Conservation (phyloP, 2,888 invertebrate genomes). For the Meandrusa payeni region DNA sequence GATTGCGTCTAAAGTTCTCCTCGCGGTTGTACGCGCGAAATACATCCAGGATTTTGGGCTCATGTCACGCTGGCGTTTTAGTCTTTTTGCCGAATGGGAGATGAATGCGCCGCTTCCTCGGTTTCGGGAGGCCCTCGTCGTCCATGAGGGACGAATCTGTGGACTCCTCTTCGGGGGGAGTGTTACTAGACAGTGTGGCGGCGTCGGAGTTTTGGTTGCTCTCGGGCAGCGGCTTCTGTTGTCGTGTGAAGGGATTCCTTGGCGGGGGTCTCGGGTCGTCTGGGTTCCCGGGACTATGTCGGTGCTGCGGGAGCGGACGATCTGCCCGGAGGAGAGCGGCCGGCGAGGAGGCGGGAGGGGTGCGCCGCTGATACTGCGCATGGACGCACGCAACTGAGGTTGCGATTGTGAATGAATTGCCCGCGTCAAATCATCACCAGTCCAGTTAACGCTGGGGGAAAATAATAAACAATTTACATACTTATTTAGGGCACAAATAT, state of each 20-base stretch:
- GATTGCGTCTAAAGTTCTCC: background rate
- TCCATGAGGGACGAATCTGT: slow-evolving; percentile 86
- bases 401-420: slow-evolving; percentile 54
- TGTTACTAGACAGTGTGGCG: slow-evolving; percentile 54
- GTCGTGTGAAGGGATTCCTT: slow-evolving; percentile 39
- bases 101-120: slow-evolving; percentile 82
- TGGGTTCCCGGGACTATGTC: slow-evolving; percentile 41
- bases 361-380: slow-evolving; percentile 38
- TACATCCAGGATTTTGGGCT: slow-evolving; percentile 1
- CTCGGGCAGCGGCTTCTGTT: slow-evolving; percentile 30
- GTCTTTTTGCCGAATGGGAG: slow-evolving; percentile 83
- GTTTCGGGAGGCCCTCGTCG: slow-evolving; percentile 76
- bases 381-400: slow-evolving; percentile 53
- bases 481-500: no score
- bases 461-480: no score
- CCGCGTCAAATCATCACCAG: slow-evolving; percentile 63
- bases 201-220: slow-evolving; percentile 35
- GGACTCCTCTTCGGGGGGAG: slow-evolving; percentile 84
- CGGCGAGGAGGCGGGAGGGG: slow-evolving; percentile 33
- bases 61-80: slow-evolving; percentile 75
- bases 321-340: slow-evolving; percentile 37
- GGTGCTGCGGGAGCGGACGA: slow-evolving; percentile 55
- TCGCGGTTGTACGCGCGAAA: background rate
- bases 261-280: slow-evolving; percentile 53
- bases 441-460: slow-evolving; percentile 68